A percentile compares a stretch with the other conserved stretches of the same genome.
phyloP scores from a whole-genome alignment of 2,888 invertebrate species.

The Rhagophthalmus giganteus region DNA sequence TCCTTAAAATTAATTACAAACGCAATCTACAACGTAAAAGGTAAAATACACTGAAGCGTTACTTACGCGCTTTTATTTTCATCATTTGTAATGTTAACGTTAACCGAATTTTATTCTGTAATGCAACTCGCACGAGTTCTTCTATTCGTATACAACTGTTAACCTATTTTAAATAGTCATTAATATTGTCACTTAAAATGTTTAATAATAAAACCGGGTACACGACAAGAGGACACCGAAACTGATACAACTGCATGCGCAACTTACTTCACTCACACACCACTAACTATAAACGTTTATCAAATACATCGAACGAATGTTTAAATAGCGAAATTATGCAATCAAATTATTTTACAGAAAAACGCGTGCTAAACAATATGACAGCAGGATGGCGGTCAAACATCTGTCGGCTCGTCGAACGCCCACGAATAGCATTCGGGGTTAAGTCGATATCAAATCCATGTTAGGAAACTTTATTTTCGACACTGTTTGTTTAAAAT shows the following conservation, averaged over 20 bases:
- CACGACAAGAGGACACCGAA: too few relatives aligned
- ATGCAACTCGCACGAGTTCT: slow-evolving; percentile 1
- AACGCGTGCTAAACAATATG: slow-evolving; percentile 35
- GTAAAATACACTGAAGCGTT: background rate
- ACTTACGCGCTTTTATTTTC: slow-evolving; percentile 36
- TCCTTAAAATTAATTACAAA: too few relatives aligned
- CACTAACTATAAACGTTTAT: too few relatives aligned
- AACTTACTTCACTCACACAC: too few relatives aligned
- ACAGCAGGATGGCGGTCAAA: slow-evolving; percentile 38
- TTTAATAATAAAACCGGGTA: slow-evolving; percentile 17
- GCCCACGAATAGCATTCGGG: too few relatives aligned
- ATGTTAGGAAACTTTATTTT: too few relatives aligned
- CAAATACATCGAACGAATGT: too few relatives aligned
- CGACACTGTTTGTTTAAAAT: too few relatives aligned
- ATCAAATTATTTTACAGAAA: slow-evolving; percentile 23
- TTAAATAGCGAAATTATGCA: slow-evolving; percentile 24
- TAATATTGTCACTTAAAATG: slow-evolving; percentile 2
- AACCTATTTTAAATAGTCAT: background rate
- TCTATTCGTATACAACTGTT: too few relatives aligned
- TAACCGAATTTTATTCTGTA: too few relatives aligned
- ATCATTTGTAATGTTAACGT: slow-evolving; percentile 32
- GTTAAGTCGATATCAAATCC: too few relatives aligned
- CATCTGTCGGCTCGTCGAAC: slow-evolving; percentile 26
- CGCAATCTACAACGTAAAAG: background rate
- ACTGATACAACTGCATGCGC: too few relatives aligned